Evolutionary conservation across 2,797 vertebrate genomes (phyloP).

Genomic region (Alca torda): DNA sequence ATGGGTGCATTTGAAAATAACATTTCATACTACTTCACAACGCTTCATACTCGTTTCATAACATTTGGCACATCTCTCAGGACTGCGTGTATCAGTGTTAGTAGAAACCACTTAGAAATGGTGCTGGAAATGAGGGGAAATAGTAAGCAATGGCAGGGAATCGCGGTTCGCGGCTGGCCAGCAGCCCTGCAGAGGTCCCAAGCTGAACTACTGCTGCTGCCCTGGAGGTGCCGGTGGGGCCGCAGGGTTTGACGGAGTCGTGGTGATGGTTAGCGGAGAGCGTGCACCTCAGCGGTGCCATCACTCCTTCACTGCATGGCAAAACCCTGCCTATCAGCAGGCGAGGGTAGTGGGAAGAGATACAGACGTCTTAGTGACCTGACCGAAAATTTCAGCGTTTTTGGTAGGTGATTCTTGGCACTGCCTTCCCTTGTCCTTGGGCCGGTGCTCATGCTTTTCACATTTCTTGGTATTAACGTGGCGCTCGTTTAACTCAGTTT

Average conservation of each 20-base stretch:
- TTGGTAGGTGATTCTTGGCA: fast-evolving
- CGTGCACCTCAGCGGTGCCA: fast-evolving
- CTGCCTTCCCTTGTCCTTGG: background rate
- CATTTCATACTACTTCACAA: background rate
- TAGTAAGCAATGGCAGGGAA: background rate
- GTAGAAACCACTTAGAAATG: background rate
- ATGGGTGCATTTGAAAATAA: background rate
- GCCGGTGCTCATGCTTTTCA: background rate
- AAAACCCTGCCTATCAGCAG: background rate
- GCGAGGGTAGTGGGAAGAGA: background rate
- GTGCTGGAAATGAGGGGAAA: background rate
- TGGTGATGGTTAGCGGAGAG: background rate
- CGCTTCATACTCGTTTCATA: background rate
- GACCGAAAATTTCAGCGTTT: background rate
- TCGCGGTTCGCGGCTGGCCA: background rate
- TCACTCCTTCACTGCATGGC: background rate
- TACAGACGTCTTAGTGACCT: background rate
- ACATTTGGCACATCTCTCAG: background rate
- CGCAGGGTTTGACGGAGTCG: fast-evolving
- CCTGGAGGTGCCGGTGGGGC: background rate
- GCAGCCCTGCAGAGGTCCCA: background rate
- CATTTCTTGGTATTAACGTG: background rate
- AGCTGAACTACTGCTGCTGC: background rate
- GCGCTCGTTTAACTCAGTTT: background rate
- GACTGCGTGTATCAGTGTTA: background rate